phyloP scores from a whole-genome alignment of 2,888 invertebrate species.

The Dynastes hyllus region DNA sequence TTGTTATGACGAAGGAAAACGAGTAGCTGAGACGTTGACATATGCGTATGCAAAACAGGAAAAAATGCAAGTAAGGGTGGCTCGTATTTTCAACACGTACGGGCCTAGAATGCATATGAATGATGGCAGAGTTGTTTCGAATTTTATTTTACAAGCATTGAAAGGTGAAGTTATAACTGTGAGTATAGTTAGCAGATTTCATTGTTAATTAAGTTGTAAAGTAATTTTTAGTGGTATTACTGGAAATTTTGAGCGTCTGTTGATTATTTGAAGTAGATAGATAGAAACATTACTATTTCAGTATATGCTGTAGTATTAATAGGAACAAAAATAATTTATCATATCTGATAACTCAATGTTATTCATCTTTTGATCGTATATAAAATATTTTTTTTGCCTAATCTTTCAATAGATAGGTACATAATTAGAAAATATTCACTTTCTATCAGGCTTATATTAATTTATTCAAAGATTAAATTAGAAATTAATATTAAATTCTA shows the following conservation, averaged over 20 bases:
- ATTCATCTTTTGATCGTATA: too few relatives aligned
- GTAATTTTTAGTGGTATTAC: too few relatives aligned
- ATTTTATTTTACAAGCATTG: constrained; percentile 97
- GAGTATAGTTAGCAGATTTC: neutral
- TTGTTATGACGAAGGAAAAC: constrained; percentile 99
- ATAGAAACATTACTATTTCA: neutral
- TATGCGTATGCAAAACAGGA: constrained; percentile 99
- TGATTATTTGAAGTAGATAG: constrained; percentile 52
- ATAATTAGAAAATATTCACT: too few relatives aligned
- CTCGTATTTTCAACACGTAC: constrained; percentile 98
- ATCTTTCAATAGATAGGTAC: too few relatives aligned
- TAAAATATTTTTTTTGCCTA: too few relatives aligned
- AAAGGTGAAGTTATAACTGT: constrained; percentile 96
- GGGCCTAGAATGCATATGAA: constrained; percentile 99
- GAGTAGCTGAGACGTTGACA: constrained; percentile 95
- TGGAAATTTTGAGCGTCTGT: too few relatives aligned
- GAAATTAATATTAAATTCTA: too few relatives aligned
- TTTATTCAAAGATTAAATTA: too few relatives aligned
- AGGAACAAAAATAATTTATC: too few relatives aligned
- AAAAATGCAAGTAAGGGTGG: constrained; percentile 94
- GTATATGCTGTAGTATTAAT: neutral
- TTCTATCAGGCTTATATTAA: too few relatives aligned
- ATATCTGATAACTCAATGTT: too few relatives aligned
- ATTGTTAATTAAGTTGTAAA: too few relatives aligned
- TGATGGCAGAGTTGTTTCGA: constrained; percentile 98